phyloP scores from a whole-genome alignment of 1,140 invertebrate species.

The Drosophila quadrilineata region DNA sequence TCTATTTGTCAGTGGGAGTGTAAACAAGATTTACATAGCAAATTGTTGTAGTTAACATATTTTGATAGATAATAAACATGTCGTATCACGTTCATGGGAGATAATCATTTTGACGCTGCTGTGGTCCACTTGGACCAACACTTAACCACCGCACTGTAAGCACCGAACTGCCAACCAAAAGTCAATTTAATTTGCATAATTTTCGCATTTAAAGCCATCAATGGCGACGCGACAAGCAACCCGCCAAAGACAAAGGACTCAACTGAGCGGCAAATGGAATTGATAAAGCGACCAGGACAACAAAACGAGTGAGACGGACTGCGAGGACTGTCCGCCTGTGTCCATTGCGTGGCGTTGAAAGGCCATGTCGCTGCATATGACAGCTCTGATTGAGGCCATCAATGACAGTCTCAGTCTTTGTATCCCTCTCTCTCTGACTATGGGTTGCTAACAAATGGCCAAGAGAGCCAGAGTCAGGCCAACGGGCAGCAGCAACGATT shows the following conservation, averaged over 20 bases:
- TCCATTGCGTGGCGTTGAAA: constrained; percentile 31
- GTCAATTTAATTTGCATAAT: constrained; percentile 73
- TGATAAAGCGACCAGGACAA: not conserved
- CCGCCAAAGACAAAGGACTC: constrained; percentile 29
- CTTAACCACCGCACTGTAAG: constrained; percentile 36
- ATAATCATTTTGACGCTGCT: constrained; percentile 13
- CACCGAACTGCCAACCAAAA: constrained; percentile 26
- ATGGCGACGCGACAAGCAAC: constrained; percentile 26
- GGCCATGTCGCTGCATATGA: constrained; percentile 62
- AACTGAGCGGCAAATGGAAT: not conserved
- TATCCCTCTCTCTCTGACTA: not conserved
- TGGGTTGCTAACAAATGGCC: constrained; percentile 28
- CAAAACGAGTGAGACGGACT: not conserved
- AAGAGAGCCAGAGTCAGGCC: too few relatives aligned
- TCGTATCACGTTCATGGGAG: not conserved
- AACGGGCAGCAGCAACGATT: constrained; percentile 6
- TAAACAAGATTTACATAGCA: too few relatives aligned
- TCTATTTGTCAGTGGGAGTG: too few relatives aligned
- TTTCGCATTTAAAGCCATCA: constrained; percentile 48
- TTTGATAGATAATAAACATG: not conserved
- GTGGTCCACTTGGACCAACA: not conserved
- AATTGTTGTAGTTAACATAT: not conserved
- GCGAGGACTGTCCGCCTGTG: not conserved
- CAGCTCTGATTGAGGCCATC: constrained; percentile 73
- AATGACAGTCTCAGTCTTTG: constrained; percentile 41